phyloP scores from a whole-genome alignment of 2,797 vertebrate species.

The Avahi laniger region DNA sequence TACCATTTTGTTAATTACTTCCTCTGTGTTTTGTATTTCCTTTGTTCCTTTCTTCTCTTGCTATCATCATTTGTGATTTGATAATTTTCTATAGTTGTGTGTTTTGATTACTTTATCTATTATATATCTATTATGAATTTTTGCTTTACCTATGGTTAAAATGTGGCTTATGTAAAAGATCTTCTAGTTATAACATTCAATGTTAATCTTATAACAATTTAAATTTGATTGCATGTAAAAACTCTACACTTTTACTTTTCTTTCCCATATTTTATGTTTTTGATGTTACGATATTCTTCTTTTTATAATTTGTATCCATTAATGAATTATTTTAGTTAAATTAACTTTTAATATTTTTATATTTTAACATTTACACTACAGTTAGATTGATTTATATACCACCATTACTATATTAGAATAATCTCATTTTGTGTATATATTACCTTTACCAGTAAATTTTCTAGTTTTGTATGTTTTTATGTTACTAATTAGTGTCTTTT shows the following conservation, averaged over 20 bases:
- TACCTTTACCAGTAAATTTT: background rate
- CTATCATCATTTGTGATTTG: background rate
- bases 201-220: background rate
- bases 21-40: no score
- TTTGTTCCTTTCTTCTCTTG: background rate
- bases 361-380: background rate
- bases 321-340: background rate
- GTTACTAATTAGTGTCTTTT: background rate
- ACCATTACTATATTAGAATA: background rate
- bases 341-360: background rate
- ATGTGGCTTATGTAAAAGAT: background rate
- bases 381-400: background rate
- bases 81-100: background rate
- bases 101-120: background rate
- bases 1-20: no score
- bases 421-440: background rate
- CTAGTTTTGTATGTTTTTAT: background rate
- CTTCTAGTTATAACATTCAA: background rate
- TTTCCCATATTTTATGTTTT: background rate
- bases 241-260: background rate
- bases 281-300: background rate
- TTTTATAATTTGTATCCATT: background rate
- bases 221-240: background rate
- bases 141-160: background rate
- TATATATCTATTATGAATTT: background rate